Conservation (phyloP, 1,140 invertebrate genomes). For the Danaus melanippus region DNA sequence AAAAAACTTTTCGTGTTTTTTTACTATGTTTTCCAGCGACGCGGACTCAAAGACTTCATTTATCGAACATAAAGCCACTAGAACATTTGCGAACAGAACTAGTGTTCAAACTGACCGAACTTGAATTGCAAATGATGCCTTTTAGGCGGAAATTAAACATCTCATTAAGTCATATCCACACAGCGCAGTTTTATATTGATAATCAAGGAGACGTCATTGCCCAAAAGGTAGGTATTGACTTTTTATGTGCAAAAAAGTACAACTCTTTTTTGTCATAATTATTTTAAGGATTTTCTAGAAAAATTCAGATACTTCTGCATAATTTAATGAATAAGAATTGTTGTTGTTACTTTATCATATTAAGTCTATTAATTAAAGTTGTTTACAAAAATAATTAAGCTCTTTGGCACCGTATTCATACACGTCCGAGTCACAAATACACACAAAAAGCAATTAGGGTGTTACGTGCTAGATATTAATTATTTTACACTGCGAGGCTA, state of each 20-base stretch:
- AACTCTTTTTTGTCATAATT: no score
- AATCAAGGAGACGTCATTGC: constrained; percentile 82
- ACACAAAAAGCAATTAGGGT: constrained; percentile 13
- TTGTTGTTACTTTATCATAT: no score
- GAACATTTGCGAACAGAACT: constrained; percentile 80
- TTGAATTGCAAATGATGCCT: constrained; percentile 81
- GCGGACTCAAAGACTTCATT: constrained; percentile 76
- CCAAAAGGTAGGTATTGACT: constrained; percentile 65
- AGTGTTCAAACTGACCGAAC: constrained; percentile 80
- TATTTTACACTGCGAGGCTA: no score
- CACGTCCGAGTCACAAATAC: constrained; percentile 11
- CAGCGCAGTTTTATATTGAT: constrained; percentile 82
- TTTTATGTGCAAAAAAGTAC: no score
- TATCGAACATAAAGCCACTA: constrained; percentile 77
- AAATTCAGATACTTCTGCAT: no score
- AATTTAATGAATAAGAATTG: background rate
- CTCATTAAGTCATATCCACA: constrained; percentile 80
- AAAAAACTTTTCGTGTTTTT: constrained; percentile 2
- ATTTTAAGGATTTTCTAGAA: no score
- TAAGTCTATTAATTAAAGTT: no score
- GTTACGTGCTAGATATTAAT: constrained; percentile 9
- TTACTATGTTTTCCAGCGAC: constrained; percentile 55
- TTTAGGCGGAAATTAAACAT: constrained; percentile 79
- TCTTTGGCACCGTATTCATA: constrained; percentile 10
- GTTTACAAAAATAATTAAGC: constrained; percentile 8